Evolutionary conservation across 1,140 invertebrate genomes (phyloP).

Genomic region (Drosophila pallidifrons): DNA sequence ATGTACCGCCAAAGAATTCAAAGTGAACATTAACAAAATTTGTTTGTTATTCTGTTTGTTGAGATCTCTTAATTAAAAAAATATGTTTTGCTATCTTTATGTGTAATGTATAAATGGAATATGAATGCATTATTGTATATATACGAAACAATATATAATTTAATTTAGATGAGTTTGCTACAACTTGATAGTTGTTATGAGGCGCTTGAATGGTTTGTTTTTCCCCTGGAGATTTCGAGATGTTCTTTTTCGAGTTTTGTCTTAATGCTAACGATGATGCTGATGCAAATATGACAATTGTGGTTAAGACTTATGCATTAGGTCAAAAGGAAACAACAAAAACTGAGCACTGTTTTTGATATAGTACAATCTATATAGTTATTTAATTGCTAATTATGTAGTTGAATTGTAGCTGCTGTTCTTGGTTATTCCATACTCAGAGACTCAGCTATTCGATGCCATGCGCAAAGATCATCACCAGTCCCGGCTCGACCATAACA

Average conservation of each 20-base stretch:
- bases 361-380: conserved; percentile 40
- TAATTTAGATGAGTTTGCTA: conserved; percentile 46
- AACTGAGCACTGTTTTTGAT: conserved; percentile 71
- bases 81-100: conserved; percentile 31
- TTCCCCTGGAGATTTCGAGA: conserved; percentile 9
- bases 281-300: conserved; percentile 19
- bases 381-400: conserved; percentile 48
- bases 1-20: conserved; percentile 40
- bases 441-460: conserved; percentile 90
- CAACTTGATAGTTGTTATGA: conserved; percentile 70
- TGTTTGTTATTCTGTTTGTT: conserved; percentile 25
- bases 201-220: conserved; percentile 67
- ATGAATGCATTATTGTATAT: conserved; percentile 29
- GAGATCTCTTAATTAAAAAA: conserved; percentile 70
- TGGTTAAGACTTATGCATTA: conserved; percentile 54
- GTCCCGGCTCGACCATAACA: conserved; percentile 97
- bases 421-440: not conserved
- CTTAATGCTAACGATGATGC: conserved; percentile 48
- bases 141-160: conserved; percentile 45
- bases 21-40: conserved; percentile 59
- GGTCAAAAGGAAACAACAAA: conserved; percentile 66
- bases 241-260: conserved; percentile 42
- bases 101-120: conserved; percentile 47
- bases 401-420: conserved; percentile 30
- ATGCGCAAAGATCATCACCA: conserved; percentile 99